These are phyloP conservation scores for Meteorus cinctellus DNA, from an alignment of 2,888 invertebrate species.

Conservation along the genomic window DNA sequence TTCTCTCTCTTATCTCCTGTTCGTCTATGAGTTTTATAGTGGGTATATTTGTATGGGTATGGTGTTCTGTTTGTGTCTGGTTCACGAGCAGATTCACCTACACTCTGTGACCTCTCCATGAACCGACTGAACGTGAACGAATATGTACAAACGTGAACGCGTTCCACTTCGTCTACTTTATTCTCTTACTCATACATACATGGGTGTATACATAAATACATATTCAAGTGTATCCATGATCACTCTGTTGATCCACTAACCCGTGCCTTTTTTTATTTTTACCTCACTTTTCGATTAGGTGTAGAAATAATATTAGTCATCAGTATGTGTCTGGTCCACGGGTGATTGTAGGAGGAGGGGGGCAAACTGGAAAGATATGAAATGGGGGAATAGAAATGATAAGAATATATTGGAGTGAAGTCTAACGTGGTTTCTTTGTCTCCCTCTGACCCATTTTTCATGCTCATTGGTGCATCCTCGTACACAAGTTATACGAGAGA, in stretches of 20 bases:
- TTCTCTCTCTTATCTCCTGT: not conserved
- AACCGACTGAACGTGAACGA: slow-evolving; percentile 67
- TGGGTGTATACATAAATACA: not conserved
- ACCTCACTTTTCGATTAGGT: not conserved
- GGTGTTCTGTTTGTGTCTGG: not conserved
- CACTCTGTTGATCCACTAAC: slow-evolving; percentile 25
- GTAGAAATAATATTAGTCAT: not conserved
- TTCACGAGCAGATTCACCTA: slow-evolving; percentile 63
- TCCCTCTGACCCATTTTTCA: slow-evolving; percentile 43
- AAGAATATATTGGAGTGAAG: slow-evolving; percentile 10
- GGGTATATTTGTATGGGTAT: not conserved
- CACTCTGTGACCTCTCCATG: slow-evolving; percentile 67
- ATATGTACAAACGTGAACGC: slow-evolving; percentile 29
- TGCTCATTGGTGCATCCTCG: slow-evolving; percentile 41
- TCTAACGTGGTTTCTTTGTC: slow-evolving; percentile 35
- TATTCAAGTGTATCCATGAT: slow-evolving; percentile 7
- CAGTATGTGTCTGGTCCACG: too few relatives aligned
- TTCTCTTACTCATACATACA: slow-evolving; percentile 4
- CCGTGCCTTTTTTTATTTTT: slow-evolving; percentile 4
- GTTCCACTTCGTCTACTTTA: slow-evolving; percentile 49
- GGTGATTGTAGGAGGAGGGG: too few relatives aligned
- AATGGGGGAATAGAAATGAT: not conserved
- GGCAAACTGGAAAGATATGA: slow-evolving; percentile 5
- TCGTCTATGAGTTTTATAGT: not conserved
- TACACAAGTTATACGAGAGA: slow-evolving; percentile 28